These are phyloP conservation scores for Percopsis transmontana DNA, from an alignment of 2,113 vertebrate species.

Conservation along the genomic window DNA sequence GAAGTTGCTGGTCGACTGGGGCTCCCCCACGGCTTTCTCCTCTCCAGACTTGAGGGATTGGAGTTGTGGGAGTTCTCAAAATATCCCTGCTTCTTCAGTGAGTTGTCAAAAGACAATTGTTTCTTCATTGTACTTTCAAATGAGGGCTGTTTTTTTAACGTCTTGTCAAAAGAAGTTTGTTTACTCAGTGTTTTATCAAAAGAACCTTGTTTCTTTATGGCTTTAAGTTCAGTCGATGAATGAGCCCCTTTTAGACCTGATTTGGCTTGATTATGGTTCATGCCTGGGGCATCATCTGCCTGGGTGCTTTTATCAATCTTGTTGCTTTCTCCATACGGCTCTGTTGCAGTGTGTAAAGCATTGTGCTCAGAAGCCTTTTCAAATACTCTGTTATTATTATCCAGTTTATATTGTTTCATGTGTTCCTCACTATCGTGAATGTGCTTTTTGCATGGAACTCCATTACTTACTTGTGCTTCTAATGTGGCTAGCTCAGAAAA, in stretches of 20 bases:
- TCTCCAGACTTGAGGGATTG: constrained; percentile 66
- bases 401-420: constrained; percentile 33
- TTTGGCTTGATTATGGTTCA: constrained; percentile 34
- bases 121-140: constrained; percentile 64
- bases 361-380: constrained; percentile 23
- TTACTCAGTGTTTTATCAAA: constrained; percentile 57
- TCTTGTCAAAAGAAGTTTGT: constrained; percentile 66
- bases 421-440: constrained; percentile 32
- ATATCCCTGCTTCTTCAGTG: constrained; percentile 64
- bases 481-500: constrained; percentile 35
- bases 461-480: constrained; percentile 52
- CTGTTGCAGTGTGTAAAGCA: neutral
- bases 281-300: constrained; percentile 48
- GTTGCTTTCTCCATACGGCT: constrained; percentile 31
- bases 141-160: constrained; percentile 63
- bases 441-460: constrained; percentile 29
- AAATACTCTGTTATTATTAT: constrained; percentile 6
- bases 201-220: constrained; percentile 63
- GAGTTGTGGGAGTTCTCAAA: constrained; percentile 59
- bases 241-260: constrained; percentile 44
- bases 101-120: constrained; percentile 67
- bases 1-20: constrained; percentile 61
- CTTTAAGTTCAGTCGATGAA: constrained; percentile 54
- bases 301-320: constrained; percentile 68
- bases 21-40: constrained; percentile 75